A percentile compares a stretch with the other conserved stretches of the same genome.
Evolutionary conservation across 2,797 vertebrate genomes (phyloP).

Genomic region (Siniperca obscura): DNA sequence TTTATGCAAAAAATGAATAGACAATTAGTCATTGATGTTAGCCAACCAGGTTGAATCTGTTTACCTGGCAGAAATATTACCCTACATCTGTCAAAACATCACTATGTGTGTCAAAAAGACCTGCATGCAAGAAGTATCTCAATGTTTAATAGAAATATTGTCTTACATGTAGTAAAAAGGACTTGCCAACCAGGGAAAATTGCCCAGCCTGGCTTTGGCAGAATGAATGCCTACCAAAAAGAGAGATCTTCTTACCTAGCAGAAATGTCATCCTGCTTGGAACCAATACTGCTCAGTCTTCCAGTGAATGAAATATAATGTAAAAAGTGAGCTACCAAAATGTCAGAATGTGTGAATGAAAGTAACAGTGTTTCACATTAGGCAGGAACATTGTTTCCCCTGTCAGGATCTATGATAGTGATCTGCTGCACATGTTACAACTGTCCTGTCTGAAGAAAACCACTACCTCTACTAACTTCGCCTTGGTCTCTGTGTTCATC

Average conservation of each 20-base stretch:
- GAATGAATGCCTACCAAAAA: neutral
- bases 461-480: neutral
- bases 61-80: neutral
- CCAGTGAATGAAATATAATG: neutral
- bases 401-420: neutral
- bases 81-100: neutral
- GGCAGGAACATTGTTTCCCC: neutral
- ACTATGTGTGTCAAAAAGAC: neutral
- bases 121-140: neutral
- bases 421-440: neutral
- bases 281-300: neutral
- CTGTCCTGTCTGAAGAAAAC: neutral
- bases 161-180: neutral
- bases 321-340: neutral
- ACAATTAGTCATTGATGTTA: neutral
- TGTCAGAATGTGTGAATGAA: neutral
- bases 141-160: neutral
- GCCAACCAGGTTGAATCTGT: neutral
- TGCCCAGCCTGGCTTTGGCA: neutral
- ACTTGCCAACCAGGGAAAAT: neutral
- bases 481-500: neutral
- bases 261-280: neutral
- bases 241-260: neutral
- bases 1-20: neutral
- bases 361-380: neutral